These are phyloP conservation scores for Siderastrea radians DNA, from an alignment of 92 coral and sea anemone genomes.

Conservation along the genomic window DNA sequence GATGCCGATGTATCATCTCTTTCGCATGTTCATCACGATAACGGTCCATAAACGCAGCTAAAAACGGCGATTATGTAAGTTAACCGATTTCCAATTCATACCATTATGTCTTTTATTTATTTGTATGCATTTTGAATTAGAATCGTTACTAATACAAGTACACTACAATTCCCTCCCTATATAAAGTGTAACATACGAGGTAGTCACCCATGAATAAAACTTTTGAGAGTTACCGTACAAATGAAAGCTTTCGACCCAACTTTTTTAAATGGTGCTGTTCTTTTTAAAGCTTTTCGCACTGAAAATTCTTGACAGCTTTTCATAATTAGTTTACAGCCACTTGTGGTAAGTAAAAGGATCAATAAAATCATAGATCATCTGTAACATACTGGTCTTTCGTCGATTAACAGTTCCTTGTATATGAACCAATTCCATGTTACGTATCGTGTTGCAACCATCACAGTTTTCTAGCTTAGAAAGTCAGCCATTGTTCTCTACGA, in stretches of 20 bases:
- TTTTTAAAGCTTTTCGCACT: no score
- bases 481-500: neutral
- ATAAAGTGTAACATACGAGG: no score
- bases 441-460: constrained; percentile 9
- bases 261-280: no score
- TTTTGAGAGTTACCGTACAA: no score
- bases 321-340: no score
- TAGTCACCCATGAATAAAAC: no score
- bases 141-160: no score
- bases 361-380: constrained; percentile 40
- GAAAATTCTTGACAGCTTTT: no score
- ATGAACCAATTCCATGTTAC: neutral
- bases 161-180: no score
- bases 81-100: neutral
- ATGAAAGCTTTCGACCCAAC: no score
- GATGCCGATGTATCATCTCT: neutral
- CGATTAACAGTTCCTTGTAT: neutral
- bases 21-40: neutral
- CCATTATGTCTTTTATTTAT: neutral
- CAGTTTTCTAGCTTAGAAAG: neutral
- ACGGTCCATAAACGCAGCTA: neutral
- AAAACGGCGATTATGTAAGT: neutral
- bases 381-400: neutral
- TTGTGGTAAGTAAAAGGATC: neutral
- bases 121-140: neutral